These are phyloP conservation scores for Epinotia nisella DNA, from an alignment of 2,888 invertebrate genomes.

Conservation along the genomic window DNA sequence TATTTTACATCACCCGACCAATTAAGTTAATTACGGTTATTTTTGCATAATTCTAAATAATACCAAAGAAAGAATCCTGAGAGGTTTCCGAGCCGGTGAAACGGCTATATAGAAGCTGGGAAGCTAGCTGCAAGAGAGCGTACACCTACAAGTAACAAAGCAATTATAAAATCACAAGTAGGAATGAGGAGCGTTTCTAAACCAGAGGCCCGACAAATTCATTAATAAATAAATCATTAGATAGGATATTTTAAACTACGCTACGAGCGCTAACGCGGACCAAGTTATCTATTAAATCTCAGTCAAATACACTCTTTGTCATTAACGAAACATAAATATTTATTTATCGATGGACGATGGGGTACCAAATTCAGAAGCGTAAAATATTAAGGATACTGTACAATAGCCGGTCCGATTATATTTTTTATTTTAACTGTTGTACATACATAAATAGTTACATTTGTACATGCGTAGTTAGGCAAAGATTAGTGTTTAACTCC, in stretches of 20 bases:
- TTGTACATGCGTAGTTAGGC: background rate
- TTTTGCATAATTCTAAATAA: background rate
- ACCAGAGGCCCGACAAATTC: slow-evolving; percentile 47
- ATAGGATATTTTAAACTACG: slow-evolving; percentile 49
- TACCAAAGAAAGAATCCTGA: background rate
- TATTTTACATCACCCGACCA: background rate
- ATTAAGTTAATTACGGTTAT: slow-evolving; percentile 11
- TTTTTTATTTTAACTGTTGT: background rate
- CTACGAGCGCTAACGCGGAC: slow-evolving; percentile 59
- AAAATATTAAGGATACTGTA: slow-evolving; percentile 55
- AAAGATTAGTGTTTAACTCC: too few relatives aligned
- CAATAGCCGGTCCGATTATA: slow-evolving; percentile 44
- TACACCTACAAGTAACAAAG: background rate
- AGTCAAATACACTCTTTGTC: slow-evolving; percentile 69
- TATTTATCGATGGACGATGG: slow-evolving; percentile 66
- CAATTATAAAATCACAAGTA: slow-evolving; percentile 45
- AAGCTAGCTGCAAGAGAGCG: too few relatives aligned
- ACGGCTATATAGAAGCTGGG: too few relatives aligned
- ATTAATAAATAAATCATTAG: slow-evolving; percentile 49
- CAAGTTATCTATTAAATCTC: slow-evolving; percentile 74
- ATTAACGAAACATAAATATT: slow-evolving; percentile 80
- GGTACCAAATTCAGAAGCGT: slow-evolving; percentile 75
- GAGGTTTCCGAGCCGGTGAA: background rate
- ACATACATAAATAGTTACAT: too few relatives aligned
- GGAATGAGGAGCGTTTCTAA: slow-evolving; percentile 3